A percentile compares a stretch with the other conserved stretches of the same genome.
phyloP scores from a whole-genome alignment of 2,888 invertebrate species.

The Conus canariensis region DNA sequence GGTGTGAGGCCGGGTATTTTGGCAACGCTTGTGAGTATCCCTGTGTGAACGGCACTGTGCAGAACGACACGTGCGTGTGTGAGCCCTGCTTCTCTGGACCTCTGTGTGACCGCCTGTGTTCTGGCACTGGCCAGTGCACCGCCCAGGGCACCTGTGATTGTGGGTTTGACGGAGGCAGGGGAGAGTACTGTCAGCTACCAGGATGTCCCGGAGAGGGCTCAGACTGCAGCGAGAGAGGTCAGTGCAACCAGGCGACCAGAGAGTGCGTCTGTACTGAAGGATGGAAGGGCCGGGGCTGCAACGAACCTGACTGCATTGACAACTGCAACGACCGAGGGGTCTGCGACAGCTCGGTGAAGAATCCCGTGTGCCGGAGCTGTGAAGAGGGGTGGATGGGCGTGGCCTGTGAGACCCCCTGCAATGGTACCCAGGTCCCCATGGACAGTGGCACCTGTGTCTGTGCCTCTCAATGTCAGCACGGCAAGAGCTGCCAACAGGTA shows the following conservation, averaged over 20 bases:
- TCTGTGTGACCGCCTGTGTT: slow-evolving; percentile 56
- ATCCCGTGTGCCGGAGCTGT: slow-evolving; percentile 64
- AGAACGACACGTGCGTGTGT: slow-evolving; percentile 44
- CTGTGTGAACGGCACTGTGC: slow-evolving; percentile 48
- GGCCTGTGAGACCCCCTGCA: slow-evolving; percentile 63
- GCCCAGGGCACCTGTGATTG: slow-evolving; percentile 60
- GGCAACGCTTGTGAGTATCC: slow-evolving; percentile 50
- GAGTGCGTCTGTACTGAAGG: slow-evolving; percentile 56
- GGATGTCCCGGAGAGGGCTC: slow-evolving; percentile 64
- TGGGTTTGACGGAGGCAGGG: slow-evolving; percentile 62
- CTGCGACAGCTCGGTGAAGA: slow-evolving; percentile 53
- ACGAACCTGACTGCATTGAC: slow-evolving; percentile 55
- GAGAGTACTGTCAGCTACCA: slow-evolving; percentile 60
- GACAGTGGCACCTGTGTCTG: slow-evolving; percentile 58
- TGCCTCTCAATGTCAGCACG: slow-evolving; percentile 53
- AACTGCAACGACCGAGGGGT: slow-evolving; percentile 61
- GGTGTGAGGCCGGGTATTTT: slow-evolving; percentile 47
- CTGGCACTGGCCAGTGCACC: slow-evolving; percentile 44
- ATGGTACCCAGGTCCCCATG: slow-evolving; percentile 62
- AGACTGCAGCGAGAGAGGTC: slow-evolving; percentile 63
- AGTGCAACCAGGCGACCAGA: slow-evolving; percentile 55
- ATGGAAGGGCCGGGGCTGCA: slow-evolving; percentile 54
- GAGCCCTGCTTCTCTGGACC: slow-evolving; percentile 55
- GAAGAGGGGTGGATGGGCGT: slow-evolving; percentile 66
- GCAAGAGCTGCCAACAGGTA: slow-evolving; percentile 47